phyloP scores from a whole-genome alignment of 2,797 vertebrate genomes.

The Sebastes oblongus region DNA sequence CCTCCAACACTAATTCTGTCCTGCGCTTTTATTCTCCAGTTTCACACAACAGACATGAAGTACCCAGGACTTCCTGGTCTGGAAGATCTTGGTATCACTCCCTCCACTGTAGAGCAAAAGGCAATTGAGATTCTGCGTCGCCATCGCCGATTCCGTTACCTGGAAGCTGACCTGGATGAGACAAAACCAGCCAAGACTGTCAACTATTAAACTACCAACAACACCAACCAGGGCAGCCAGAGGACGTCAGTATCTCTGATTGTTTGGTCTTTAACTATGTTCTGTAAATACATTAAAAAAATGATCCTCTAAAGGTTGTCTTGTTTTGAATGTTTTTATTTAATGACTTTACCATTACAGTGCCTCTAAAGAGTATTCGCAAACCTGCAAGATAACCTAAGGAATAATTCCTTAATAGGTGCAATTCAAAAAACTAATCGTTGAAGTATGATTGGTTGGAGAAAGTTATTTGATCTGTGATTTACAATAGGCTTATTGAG shows the following conservation, averaged over 20 bases:
- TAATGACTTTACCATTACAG: not conserved
- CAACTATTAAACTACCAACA: conserved; percentile 65
- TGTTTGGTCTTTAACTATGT: conserved; percentile 57
- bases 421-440: no score
- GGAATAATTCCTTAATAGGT: no score
- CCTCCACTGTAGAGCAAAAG: conserved; percentile 87
- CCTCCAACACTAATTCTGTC: not conserved
- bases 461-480: no score
- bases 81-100: conserved; percentile 89
- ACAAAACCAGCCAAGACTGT: conserved; percentile 88
- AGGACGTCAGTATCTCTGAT: conserved; percentile 14
- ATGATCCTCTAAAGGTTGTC: conserved; percentile 9
- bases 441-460: no score
- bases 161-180: conserved; percentile 86
- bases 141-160: conserved; percentile 85
- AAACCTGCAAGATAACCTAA: no score
- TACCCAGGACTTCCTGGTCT: conserved; percentile 89
- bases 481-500: no score
- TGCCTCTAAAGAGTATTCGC: not conserved
- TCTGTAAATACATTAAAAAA: conserved; percentile 80
- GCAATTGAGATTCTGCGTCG: conserved; percentile 93
- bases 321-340: not conserved
- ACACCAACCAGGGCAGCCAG: not conserved
- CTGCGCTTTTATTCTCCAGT: conserved; percentile 71
- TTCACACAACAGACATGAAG: conserved; percentile 90